phyloP scores from a whole-genome alignment of 92 coral and sea anemone genomes.

The Phenganax stokvisi region DNA sequence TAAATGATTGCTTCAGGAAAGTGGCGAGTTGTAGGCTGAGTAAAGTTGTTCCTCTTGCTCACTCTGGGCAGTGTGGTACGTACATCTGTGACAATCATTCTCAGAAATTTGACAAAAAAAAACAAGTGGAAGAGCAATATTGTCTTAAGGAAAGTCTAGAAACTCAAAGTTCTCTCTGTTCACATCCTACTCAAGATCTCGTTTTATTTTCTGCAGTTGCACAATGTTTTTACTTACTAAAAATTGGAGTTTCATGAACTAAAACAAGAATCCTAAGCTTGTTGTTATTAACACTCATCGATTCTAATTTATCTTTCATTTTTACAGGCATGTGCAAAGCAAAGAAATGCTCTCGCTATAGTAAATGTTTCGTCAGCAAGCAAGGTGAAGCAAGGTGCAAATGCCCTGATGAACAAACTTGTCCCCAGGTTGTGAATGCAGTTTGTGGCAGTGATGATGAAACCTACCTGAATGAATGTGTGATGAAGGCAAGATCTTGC shows the following conservation, averaged over 20 bases:
- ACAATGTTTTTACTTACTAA: too few relatives aligned
- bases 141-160: too few relatives aligned
- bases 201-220: too few relatives aligned
- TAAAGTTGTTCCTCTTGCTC: slow-evolving; percentile 54
- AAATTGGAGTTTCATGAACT: too few relatives aligned
- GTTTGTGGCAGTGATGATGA: slow-evolving; percentile 84
- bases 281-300: too few relatives aligned
- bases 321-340: slow-evolving; percentile 63
- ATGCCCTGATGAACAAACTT: slow-evolving; percentile 72
- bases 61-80: slow-evolving; percentile 74
- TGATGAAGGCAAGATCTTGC: slow-evolving; percentile 72
- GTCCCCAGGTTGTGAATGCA: slow-evolving; percentile 64
- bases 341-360: slow-evolving; percentile 59
- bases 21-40: slow-evolving; percentile 69
- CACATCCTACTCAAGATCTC: too few relatives aligned
- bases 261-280: too few relatives aligned
- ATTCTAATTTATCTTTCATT: not conserved
- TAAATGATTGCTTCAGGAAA: slow-evolving; percentile 67
- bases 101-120: too few relatives aligned
- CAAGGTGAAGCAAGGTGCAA: slow-evolving; percentile 55
- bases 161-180: too few relatives aligned
- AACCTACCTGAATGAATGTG: slow-evolving; percentile 80
- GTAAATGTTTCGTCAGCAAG: slow-evolving; percentile 56
- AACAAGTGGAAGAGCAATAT: too few relatives aligned
- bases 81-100: not conserved